Percentiles rank a stretch among this genome's conserved stretches.
These are phyloP conservation scores for Nautilus pompilius DNA, from an alignment of 1,140 invertebrate species.

Conservation along the genomic window DNA sequence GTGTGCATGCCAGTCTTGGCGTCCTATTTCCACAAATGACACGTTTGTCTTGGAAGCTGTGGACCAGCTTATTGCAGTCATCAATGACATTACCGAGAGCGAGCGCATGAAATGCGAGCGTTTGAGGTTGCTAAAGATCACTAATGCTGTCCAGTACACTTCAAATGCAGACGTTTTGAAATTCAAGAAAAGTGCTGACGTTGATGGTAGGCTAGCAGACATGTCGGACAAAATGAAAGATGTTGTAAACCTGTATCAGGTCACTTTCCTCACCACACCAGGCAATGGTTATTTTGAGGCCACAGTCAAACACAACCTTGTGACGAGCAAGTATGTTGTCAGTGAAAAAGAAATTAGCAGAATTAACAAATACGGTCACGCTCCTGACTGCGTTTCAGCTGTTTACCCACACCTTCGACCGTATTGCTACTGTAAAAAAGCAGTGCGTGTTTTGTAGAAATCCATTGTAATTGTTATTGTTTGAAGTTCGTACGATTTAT, in stretches of 20 bases:
- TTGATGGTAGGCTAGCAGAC: conserved; percentile 74
- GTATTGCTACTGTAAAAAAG: conserved; percentile 47
- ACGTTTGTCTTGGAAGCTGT: conserved; percentile 57
- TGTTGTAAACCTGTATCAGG: conserved; percentile 27
- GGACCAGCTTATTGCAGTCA: conserved; percentile 61
- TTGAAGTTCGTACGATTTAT: no score
- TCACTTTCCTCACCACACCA: conserved; percentile 70
- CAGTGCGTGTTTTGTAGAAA: no score
- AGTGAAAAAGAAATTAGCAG: conserved; percentile 78
- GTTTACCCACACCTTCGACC: conserved; percentile 33
- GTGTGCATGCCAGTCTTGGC: conserved; percentile 87
- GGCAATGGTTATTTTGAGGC: conserved; percentile 74
- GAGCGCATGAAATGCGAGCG: conserved; percentile 56
- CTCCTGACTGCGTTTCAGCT: conserved; percentile 71
- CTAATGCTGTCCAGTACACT: conserved; percentile 63
- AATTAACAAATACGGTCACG: conserved; percentile 79
- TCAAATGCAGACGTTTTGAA: conserved; percentile 68
- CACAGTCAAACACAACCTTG: conserved; percentile 66
- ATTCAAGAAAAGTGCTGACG: conserved; percentile 72
- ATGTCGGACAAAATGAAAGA: conserved; percentile 61
- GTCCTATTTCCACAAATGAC: conserved; percentile 55
- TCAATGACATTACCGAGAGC: conserved; percentile 68
- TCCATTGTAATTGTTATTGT: no score
- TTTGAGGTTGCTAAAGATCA: conserved; percentile 15
- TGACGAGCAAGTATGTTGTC: conserved; percentile 63